phyloP scores from a whole-genome alignment of 2,113 vertebrate species.

The Callocephalon fimbriatum region DNA sequence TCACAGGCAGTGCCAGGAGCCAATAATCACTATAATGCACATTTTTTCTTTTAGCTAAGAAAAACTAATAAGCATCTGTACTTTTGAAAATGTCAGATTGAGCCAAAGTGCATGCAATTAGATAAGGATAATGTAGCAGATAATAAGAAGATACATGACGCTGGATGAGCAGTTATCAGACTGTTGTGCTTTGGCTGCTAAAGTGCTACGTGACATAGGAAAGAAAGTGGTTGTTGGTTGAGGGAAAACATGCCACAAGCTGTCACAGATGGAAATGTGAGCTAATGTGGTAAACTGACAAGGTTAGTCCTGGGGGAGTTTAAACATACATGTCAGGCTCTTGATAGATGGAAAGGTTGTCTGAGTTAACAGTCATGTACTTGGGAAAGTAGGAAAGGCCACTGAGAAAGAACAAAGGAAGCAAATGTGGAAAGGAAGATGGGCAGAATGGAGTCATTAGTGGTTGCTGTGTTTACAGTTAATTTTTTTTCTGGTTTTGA shows the following conservation, averaged over 20 bases:
- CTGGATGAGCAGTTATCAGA: not conserved
- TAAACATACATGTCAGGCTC: not conserved
- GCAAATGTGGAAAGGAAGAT: not conserved
- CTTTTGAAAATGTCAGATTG: constrained; percentile 24
- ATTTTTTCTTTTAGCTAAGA: constrained; percentile 37
- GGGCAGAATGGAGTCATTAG: not conserved
- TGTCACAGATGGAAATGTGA: not conserved
- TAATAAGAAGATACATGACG: not conserved
- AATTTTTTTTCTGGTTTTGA: not conserved
- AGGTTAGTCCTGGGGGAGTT: not conserved
- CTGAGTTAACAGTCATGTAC: not conserved
- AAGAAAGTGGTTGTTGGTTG: not conserved
- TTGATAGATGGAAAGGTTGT: not conserved
- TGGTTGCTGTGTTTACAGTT: not conserved
- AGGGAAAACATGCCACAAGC: not conserved
- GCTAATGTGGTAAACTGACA: not conserved
- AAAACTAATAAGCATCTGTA: constrained; percentile 41
- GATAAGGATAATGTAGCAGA: constrained; percentile 44
- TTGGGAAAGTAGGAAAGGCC: not conserved
- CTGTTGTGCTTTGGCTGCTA: not conserved
- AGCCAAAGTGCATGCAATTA: constrained; percentile 45
- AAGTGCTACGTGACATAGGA: not conserved
- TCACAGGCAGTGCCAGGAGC: not conserved
- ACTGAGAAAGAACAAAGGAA: not conserved
- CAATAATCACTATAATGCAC: constrained; percentile 29